Conservation (phyloP, 2,888 invertebrate species). For the Nysson spinosus region DNA sequence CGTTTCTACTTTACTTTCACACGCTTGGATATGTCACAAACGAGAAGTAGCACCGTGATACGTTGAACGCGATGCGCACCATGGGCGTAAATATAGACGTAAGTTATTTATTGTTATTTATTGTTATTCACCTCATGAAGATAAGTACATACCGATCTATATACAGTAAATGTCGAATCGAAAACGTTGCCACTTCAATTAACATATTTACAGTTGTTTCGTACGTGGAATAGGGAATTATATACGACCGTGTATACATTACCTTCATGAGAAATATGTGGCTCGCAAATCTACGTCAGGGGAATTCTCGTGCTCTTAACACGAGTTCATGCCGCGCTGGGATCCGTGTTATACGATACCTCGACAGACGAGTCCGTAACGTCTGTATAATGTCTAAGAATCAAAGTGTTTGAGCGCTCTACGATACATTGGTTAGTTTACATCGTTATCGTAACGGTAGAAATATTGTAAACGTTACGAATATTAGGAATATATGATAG, state of each 20-base stretch:
- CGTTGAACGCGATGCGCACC: conserved; percentile 39
- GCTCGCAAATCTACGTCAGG: conserved; percentile 26
- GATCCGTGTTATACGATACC: too few relatives aligned
- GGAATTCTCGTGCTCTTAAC: conserved; percentile 9
- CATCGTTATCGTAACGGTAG: too few relatives aligned
- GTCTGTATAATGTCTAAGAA: too few relatives aligned
- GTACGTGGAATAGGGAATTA: conserved; percentile 6
- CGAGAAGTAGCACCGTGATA: conserved; percentile 49
- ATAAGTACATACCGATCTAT: conserved; percentile 36
- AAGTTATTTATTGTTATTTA: conserved; percentile 19
- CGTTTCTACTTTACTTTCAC: conserved; percentile 26
- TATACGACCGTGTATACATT: conserved; percentile 14
- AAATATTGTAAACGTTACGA: too few relatives aligned
- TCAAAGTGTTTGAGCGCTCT: too few relatives aligned
- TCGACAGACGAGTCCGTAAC: too few relatives aligned
- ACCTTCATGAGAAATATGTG: conserved; percentile 34
- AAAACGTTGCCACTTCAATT: conserved; percentile 27
- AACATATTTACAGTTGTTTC: conserved; percentile 47
- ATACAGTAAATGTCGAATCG: conserved; percentile 10
- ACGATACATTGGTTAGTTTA: too few relatives aligned
- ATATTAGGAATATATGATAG: too few relatives aligned
- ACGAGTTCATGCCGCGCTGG: too few relatives aligned
- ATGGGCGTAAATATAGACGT: conserved; percentile 4
- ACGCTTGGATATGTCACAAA: conserved; percentile 34
- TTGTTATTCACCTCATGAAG: conserved; percentile 25